phyloP scores from a whole-genome alignment of 30 jellyfish, hydroid and myxozoan species.

The Mastigias papua region DNA sequence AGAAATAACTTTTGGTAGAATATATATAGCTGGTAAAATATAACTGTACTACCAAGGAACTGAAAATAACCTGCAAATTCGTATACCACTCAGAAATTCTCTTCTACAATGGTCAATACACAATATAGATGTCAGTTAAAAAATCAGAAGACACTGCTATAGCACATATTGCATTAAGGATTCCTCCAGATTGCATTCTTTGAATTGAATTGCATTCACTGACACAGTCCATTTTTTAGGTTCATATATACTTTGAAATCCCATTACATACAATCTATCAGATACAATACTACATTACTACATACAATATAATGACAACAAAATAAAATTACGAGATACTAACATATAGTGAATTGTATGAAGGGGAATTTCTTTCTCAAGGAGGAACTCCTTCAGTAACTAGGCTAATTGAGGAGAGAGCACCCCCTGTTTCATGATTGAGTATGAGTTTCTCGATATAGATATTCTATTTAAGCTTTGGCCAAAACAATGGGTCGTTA shows the following conservation, averaged over 20 bases:
- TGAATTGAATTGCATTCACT: no score
- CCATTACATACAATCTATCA: background rate
- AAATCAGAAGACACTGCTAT: no score
- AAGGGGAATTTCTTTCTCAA: background rate
- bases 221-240: no score
- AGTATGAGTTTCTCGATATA: background rate
- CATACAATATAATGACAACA: background rate
- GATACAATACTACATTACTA: background rate
- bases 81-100: no score
- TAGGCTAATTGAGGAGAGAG: background rate
- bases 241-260: background rate
- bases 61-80: no score
- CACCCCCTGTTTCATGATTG: background rate
- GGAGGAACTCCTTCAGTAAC: background rate
- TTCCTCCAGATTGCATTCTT: no score
- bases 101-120: no score
- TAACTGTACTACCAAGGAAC: no score
- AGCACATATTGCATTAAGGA: no score
- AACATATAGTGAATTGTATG: background rate
- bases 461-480: background rate
- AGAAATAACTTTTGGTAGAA: no score
- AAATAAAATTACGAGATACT: background rate
- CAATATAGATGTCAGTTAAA: no score
- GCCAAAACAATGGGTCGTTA: background rate
- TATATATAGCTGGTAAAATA: no score